These are phyloP conservation scores for Drosophila grimshawi DNA, from an alignment of 1,140 invertebrate species.

Conservation along the genomic window DNA sequence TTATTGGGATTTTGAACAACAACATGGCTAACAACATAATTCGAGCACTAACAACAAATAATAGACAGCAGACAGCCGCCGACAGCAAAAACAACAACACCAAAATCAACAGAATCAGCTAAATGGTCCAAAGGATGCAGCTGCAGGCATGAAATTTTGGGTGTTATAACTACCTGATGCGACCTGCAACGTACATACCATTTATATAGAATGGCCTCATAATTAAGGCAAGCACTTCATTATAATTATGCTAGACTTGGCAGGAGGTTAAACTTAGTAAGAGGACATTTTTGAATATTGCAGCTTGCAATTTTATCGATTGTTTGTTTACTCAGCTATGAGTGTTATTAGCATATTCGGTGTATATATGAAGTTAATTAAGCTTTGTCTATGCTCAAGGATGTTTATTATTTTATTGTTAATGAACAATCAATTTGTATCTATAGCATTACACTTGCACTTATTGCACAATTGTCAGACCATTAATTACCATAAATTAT, in stretches of 20 bases:
- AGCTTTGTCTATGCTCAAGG: no score
- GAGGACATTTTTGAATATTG: slow-evolving; percentile 2
- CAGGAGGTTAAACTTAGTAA: neutral
- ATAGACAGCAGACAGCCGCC: slow-evolving; percentile 47
- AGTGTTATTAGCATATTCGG: neutral
- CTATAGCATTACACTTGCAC: no score
- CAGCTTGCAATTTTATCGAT: slow-evolving; percentile 1
- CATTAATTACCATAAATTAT: no score
- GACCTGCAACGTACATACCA: slow-evolving; percentile 3
- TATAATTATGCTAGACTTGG: neutral
- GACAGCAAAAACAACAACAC: slow-evolving; percentile 8
- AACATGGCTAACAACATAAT: slow-evolving; percentile 76
- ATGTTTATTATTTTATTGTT: neutral
- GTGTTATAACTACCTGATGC: slow-evolving; percentile 28
- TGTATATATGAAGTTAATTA: no score
- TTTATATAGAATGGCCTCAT: slow-evolving; percentile 2
- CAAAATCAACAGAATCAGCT: slow-evolving; percentile 53
- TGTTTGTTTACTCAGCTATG: neutral
- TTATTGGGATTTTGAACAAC: slow-evolving; percentile 61
- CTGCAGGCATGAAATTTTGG: slow-evolving; percentile 23
- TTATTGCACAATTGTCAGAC: no score
- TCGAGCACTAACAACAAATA: slow-evolving; percentile 68
- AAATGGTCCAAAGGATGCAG: neutral
- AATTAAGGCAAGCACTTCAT: slow-evolving; percentile 9
- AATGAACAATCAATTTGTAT: no score